Conservation (phyloP, 2,797 vertebrate species). For the Rhinogobio ventralis region DNA sequence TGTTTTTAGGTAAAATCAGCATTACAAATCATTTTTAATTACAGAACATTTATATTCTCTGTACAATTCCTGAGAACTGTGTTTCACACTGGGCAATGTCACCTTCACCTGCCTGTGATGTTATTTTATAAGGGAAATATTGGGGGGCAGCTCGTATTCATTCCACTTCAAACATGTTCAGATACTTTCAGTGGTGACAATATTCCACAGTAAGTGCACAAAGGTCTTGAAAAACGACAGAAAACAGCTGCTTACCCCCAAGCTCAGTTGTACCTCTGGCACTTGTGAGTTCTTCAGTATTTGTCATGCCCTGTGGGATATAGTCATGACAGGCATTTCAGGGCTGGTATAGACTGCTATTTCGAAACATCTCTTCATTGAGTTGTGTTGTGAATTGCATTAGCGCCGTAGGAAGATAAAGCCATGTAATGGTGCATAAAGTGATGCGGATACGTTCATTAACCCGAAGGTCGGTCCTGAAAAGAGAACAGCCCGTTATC, state of each 20-base stretch:
- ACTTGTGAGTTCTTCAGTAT: not conserved
- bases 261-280: not conserved
- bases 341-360: conserved; percentile 6
- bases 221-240: conserved; percentile 9
- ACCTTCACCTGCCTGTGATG: conserved; percentile 21
- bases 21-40: not conserved
- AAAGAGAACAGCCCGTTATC: conserved; percentile 61
- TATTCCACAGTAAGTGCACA: not conserved
- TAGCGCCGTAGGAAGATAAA: conserved; percentile 53
- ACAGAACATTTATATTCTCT: conserved; percentile 8
- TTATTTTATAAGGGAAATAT: conserved; percentile 7
- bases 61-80: not conserved
- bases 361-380: conserved; percentile 29
- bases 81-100: conserved; percentile 30
- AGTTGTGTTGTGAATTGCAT: conserved; percentile 36
- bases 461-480: conserved; percentile 60
- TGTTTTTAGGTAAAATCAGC: not conserved
- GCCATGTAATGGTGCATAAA: conserved; percentile 61
- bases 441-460: conserved; percentile 60
- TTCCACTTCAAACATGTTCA: conserved; percentile 8
- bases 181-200: not conserved
- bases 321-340: conserved; percentile 12
- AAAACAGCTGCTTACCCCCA: not conserved
- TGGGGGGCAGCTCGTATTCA: not conserved
- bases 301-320: not conserved